Conservation (phyloP, 2,888 invertebrate genomes). For the Lycia hirtaria region DNA sequence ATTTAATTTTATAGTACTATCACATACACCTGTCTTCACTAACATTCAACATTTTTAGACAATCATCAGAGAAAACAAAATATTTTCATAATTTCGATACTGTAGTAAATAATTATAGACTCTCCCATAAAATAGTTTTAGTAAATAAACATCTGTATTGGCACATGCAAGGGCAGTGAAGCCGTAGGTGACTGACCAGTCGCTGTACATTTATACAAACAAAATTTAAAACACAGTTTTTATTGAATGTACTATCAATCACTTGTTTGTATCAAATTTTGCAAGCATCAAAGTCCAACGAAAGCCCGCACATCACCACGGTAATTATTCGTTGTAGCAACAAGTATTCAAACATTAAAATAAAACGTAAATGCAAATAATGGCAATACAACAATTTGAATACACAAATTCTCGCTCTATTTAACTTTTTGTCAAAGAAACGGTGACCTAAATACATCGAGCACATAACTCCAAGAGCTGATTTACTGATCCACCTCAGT, state of each 20-base stretch:
- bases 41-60: constrained; percentile 35
- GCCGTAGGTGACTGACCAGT: no score
- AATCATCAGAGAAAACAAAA: constrained; percentile 35
- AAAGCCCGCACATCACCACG: no score
- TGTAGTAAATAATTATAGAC: constrained; percentile 17
- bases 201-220: no score
- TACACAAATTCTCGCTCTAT: constrained; percentile 59
- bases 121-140: constrained; percentile 35
- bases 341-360: constrained; percentile 66
- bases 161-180: constrained; percentile 67
- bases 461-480: no score
- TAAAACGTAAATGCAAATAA: constrained; percentile 82
- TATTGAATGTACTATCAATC: no score
- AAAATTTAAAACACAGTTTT: no score
- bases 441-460: constrained; percentile 54
- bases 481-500: no score
- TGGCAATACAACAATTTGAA: constrained; percentile 75
- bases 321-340: constrained; percentile 65
- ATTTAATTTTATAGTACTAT: constrained; percentile 61
- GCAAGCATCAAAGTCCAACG: no score
- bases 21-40: constrained; percentile 60
- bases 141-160: constrained; percentile 52
- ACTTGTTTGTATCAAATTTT: no score
- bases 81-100: constrained; percentile 6
- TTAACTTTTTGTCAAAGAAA: constrained; percentile 55